Conservation (phyloP, 2,888 invertebrate genomes). For the Phania funesta region DNA sequence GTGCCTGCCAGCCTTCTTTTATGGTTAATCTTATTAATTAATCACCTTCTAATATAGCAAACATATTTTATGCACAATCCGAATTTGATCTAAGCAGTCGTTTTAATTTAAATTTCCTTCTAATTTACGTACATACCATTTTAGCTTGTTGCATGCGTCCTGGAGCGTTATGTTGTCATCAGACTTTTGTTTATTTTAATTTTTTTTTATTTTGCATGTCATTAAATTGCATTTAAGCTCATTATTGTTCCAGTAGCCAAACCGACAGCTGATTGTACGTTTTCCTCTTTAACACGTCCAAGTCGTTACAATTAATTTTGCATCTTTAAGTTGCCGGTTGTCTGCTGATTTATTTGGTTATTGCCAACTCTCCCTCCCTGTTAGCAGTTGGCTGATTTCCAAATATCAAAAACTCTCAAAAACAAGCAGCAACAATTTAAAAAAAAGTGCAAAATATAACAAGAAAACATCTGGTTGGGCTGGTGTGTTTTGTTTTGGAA, state of each 20-base stretch:
- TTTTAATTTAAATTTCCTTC: slow-evolving; percentile 3
- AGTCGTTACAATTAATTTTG: slow-evolving; percentile 47
- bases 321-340: slow-evolving; percentile 45
- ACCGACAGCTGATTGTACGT: slow-evolving; percentile 46
- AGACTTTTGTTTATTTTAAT: not conserved
- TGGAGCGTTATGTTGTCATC: slow-evolving; percentile 1
- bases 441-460: not conserved
- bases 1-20: too few relatives aligned
- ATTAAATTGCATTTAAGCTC: slow-evolving; percentile 63
- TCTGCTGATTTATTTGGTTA: slow-evolving; percentile 14
- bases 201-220: slow-evolving; percentile 35
- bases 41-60: not conserved
- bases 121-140: not conserved
- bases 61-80: not conserved
- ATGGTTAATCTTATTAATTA: too few relatives aligned
- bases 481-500: not conserved
- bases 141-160: not conserved
- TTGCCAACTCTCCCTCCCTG: slow-evolving; percentile 1
- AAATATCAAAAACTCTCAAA: slow-evolving; percentile 30
- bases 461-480: slow-evolving; percentile 44
- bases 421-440: slow-evolving; percentile 1
- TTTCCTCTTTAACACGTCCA: slow-evolving; percentile 16
- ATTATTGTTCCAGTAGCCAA: slow-evolving; percentile 53
- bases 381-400: slow-evolving; percentile 34
- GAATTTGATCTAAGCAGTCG: not conserved